Percentiles rank a stretch among this genome's conserved stretches.
Evolutionary conservation across 2,797 vertebrate species (phyloP).

Genomic region (Typhlichthys eigenmanni): DNA sequence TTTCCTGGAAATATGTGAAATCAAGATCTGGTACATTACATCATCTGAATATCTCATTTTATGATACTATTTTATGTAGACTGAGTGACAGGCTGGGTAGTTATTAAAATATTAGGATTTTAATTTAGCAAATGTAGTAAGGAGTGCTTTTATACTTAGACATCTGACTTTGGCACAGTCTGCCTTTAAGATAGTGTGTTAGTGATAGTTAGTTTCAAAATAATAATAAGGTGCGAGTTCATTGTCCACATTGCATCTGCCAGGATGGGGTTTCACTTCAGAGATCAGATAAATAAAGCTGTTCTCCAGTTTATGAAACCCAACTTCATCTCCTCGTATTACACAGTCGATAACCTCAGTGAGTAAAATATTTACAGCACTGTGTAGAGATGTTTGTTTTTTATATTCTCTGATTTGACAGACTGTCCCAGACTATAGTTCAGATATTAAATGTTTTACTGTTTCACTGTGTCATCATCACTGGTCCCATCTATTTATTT

Average conservation of each 20-base stretch:
- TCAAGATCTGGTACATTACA: no score
- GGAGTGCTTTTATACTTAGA: no score
- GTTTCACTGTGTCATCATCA: no score
- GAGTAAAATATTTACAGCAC: slow-evolving; percentile 50
- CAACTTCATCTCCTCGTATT: slow-evolving; percentile 39
- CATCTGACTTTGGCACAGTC: no score
- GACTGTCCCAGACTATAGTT: slow-evolving; percentile 7
- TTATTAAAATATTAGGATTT: no score
- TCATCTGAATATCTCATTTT: not conserved
- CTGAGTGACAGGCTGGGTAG: not conserved
- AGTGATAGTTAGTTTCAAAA: no score
- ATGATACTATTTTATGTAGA: not conserved
- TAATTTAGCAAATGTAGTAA: no score
- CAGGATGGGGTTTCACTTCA: not conserved
- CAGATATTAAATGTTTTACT: no score
- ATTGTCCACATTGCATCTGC: no score
- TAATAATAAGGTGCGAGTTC: no score
- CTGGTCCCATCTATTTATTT: no score
- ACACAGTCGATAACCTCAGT: slow-evolving; percentile 37
- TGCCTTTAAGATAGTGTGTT: no score
- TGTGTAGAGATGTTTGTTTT: slow-evolving; percentile 24
- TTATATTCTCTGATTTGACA: slow-evolving; percentile 17
- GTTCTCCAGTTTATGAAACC: slow-evolving; percentile 37
- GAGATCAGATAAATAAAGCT: slow-evolving; percentile 7
- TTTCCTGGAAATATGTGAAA: not conserved